Evolutionary conservation across 2,797 vertebrate species (phyloP).

Genomic region (Remorina albescens): DNA sequence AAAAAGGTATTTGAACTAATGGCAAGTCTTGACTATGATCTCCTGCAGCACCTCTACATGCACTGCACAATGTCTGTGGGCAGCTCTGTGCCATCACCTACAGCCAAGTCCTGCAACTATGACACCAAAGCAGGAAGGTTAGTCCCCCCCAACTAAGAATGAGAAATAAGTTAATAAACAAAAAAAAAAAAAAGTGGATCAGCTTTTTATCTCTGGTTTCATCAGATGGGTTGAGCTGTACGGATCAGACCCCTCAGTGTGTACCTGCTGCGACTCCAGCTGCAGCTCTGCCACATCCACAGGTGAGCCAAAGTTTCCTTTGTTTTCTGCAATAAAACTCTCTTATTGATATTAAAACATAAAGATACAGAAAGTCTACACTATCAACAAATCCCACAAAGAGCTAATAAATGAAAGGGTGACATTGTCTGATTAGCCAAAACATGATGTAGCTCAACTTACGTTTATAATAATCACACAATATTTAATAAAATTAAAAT

Average conservation of each 20-base stretch:
- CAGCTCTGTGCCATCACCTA: conserved; percentile 54
- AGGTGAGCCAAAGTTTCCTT: conserved; percentile 49
- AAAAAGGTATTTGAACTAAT: neutral
- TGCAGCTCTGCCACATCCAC: conserved; percentile 62
- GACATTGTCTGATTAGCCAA: neutral
- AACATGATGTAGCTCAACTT: too few species aligned
- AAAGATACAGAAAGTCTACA: too few species aligned
- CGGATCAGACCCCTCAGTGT: conserved; percentile 64
- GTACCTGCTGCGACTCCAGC: conserved; percentile 78
- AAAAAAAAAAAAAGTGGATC: neutral
- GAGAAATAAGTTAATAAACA: neutral
- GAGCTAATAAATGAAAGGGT: neutral
- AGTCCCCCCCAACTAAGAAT: too few species aligned
- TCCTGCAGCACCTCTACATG: conserved; percentile 77
- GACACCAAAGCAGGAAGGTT: conserved; percentile 65
- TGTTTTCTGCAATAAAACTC: neutral
- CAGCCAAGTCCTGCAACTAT: conserved; percentile 82
- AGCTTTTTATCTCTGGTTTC: neutral
- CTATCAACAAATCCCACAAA: neutral
- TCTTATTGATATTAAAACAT: neutral
- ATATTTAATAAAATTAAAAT: neutral
- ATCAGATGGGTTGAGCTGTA: conserved; percentile 82
- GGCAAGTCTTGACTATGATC: neutral
- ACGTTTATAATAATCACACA: neutral
- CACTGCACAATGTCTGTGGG: conserved; percentile 79